These are phyloP conservation scores for Euthynnus affinis DNA, from an alignment of 2,797 vertebrate genomes.

Conservation along the genomic window DNA sequence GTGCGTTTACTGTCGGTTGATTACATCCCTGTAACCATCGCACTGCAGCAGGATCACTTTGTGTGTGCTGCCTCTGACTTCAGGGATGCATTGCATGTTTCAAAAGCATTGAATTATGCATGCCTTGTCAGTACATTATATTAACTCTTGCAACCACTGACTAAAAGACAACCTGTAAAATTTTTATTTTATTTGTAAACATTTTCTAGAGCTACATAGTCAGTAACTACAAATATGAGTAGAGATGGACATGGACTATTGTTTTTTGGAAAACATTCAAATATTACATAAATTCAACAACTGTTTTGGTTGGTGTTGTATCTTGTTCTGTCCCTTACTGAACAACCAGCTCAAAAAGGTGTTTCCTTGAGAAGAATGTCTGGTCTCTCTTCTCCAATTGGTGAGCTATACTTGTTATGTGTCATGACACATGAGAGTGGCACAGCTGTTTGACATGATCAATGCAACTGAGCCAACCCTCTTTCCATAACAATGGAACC, in stretches of 20 bases:
- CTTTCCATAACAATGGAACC: too few relatives aligned
- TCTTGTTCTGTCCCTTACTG: neutral
- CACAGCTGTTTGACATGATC: conserved; percentile 9
- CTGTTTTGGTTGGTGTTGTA: too few relatives aligned
- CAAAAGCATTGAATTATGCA: neutral
- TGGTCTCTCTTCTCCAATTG: neutral
- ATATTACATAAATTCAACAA: too few relatives aligned
- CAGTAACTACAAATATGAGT: too few relatives aligned
- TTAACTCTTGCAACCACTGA: neutral
- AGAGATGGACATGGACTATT: too few relatives aligned
- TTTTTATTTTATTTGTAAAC: neutral
- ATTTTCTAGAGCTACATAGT: neutral
- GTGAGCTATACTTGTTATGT: neutral
- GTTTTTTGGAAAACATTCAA: too few relatives aligned
- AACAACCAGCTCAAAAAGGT: neutral
- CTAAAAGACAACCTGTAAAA: neutral
- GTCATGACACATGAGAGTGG: conserved; percentile 9
- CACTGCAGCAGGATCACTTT: neutral
- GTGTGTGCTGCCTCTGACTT: neutral
- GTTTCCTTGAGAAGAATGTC: neutral
- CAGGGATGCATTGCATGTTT: neutral
- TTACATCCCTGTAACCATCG: neutral
- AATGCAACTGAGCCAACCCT: neutral
- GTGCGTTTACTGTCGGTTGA: neutral
- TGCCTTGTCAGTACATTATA: conserved; percentile 14